Conservation (phyloP, 2,888 invertebrate species). For the Xylota segnis region DNA sequence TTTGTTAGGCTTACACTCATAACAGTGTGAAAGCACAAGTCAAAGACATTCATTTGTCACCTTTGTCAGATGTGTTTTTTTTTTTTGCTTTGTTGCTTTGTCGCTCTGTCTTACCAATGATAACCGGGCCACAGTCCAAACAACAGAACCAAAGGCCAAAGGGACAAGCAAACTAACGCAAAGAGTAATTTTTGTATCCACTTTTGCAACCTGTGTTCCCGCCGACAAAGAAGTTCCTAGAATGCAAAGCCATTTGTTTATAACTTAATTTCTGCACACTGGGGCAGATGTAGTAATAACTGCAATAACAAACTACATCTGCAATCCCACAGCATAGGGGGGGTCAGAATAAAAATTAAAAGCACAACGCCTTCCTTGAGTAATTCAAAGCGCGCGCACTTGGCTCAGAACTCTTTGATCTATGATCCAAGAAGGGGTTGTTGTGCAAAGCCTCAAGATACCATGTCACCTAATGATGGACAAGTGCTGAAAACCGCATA, state of each 20-base stretch:
- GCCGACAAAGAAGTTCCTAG: slow-evolving; percentile 14
- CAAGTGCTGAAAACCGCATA: slow-evolving; percentile 67
- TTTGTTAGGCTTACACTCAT: not conserved
- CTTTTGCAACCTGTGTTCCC: slow-evolving; percentile 13
- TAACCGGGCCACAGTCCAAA: not conserved
- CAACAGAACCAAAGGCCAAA: slow-evolving; percentile 6
- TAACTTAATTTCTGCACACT: slow-evolving; percentile 13
- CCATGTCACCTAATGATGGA: slow-evolving; percentile 59
- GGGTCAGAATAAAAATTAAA: slow-evolving; percentile 28
- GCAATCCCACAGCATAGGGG: slow-evolving; percentile 4
- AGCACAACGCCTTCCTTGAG: slow-evolving; percentile 24
- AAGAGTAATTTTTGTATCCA: not conserved
- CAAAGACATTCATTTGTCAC: slow-evolving; percentile 2
- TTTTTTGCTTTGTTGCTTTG: not conserved
- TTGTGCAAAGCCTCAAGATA: slow-evolving; percentile 43
- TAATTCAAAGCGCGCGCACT: slow-evolving; percentile 34
- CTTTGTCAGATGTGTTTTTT: not conserved
- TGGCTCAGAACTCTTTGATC: slow-evolving; percentile 25
- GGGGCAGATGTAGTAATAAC: slow-evolving; percentile 27
- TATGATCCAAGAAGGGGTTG: slow-evolving; percentile 26
- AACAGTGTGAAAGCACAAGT: not conserved
- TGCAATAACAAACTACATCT: slow-evolving; percentile 23
- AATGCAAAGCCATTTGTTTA: slow-evolving; percentile 10
- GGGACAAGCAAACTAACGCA: not conserved
- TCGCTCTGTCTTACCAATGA: no score